Evolutionary conservation across 2,888 invertebrate genomes (phyloP).

Genomic region (Oxytorus armatus): DNA sequence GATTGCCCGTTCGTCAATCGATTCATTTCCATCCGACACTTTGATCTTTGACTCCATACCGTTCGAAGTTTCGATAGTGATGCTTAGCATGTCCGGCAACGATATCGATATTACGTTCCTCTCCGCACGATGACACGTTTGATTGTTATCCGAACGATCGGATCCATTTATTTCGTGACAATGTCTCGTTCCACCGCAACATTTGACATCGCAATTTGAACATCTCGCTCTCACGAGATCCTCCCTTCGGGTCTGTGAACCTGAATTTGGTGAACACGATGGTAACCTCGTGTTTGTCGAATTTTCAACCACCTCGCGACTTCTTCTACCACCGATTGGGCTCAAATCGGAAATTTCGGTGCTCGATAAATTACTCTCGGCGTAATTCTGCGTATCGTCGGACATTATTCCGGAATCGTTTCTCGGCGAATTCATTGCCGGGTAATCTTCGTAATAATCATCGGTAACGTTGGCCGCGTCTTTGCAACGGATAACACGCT

Average conservation of each 20-base stretch:
- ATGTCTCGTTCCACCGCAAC: constrained; percentile 44
- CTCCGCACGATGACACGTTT: constrained; percentile 66
- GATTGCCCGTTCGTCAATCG: constrained; percentile 10
- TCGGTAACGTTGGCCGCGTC: constrained; percentile 77
- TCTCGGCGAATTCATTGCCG: constrained; percentile 70
- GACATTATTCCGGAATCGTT: constrained; percentile 77
- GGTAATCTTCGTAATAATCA: constrained; percentile 73
- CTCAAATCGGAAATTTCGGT: constrained; percentile 69
- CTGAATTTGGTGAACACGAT: constrained; percentile 61
- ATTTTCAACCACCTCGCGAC: constrained; percentile 68
- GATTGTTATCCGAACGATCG: constrained; percentile 19
- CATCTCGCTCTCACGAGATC: constrained; percentile 48
- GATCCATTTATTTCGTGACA: constrained; percentile 30
- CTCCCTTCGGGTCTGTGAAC: constrained; percentile 68
- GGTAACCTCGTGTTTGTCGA: constrained; percentile 75
- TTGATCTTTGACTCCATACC: constrained; percentile 77
- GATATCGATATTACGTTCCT: constrained; percentile 79
- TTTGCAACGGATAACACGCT: constrained; percentile 69
- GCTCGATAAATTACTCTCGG: constrained; percentile 73
- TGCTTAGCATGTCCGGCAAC: constrained; percentile 78
- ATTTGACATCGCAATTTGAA: constrained; percentile 36
- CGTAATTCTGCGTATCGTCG: constrained; percentile 75
- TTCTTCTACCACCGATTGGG: constrained; percentile 60
- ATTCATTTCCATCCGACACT: constrained; percentile 69
- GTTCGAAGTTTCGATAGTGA: constrained; percentile 78